Evolutionary conservation across 2,797 vertebrate species (phyloP), one percentile per base, ranked within the genome.

Genomic region (Rhinophrynus dorsalis): DNA sequence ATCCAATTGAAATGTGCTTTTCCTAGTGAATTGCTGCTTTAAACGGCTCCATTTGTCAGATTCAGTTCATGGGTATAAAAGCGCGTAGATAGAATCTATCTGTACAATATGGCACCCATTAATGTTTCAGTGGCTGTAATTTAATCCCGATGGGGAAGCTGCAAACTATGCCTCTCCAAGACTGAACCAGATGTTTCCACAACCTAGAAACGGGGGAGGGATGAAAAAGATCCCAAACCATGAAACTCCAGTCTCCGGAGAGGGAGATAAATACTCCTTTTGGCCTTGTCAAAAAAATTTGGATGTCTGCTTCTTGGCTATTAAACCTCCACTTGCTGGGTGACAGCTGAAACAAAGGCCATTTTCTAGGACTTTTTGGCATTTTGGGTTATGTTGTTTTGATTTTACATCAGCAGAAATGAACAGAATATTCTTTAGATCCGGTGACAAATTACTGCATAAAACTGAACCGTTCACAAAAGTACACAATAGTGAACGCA

Each of bases 121-220:
- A 76, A 84, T 80, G 82, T 82, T 84, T 81, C 84, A 82, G 82
- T 77, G 79, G 74, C 77, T 82, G 78, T 89, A 88, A 91, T 87
- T 86, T 89, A 89, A 86, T 82, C 89, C 86, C 73, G 80, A 82
- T 87, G 86, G 81, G 62, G 81, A 86, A 88, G 83, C 76, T 80
- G 76, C 80, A 87, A 80, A 78, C 86, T 82, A 82, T 87, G 85
- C 83, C 88, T 88, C 76, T 78, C 77, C 77, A 70, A 88, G 90
- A 80, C 74, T 70, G 76, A 86, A 90, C 82, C 87, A 90, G 89
- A 90, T 89, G 83, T 82, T 83, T 82, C 79, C 83, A 81, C 81
- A 86, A 81, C 48, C 54, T 74, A 77, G 74, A 74, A 70, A 77
- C 74, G 77, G 79, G 0, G 0, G 79, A 81, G 69, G 82, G 81